A percentile compares a stretch with the other conserved stretches of the same genome.
phyloP scores from a whole-genome alignment of 37 sponge, comb jelly and placozoan species.

The Haliclona indistincta region DNA sequence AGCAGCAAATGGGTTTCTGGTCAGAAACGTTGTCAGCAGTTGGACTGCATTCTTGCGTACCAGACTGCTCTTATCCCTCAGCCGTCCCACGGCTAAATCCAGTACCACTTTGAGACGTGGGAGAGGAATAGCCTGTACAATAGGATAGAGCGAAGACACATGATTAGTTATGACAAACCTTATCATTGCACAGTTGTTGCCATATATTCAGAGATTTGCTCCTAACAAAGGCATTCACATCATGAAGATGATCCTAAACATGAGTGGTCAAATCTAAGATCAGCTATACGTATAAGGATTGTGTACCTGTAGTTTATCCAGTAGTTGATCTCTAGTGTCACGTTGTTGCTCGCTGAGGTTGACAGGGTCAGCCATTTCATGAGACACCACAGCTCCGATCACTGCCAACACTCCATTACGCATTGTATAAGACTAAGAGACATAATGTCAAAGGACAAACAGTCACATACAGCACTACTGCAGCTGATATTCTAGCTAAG shows the following conservation, averaged over 20 bases:
- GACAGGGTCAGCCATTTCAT: constrained; percentile 17
- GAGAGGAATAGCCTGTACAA: constrained; percentile 73
- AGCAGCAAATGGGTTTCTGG: constrained; percentile 81
- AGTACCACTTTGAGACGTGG: constrained; percentile 54
- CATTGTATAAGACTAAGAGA: constrained; percentile 70
- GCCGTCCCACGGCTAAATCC: constrained; percentile 52
- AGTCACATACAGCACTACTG: not conserved
- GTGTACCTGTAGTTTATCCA: constrained; percentile 62
- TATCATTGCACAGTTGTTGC: constrained; percentile 45
- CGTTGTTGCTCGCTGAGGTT: constrained; percentile 11
- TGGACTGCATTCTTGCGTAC: constrained; percentile 83
- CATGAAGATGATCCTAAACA: constrained; percentile 82
- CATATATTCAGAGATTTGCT: constrained; percentile 83
- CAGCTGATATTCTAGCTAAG: not conserved
- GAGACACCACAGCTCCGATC: constrained; percentile 63
- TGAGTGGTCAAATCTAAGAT: not conserved
- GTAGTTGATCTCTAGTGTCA: constrained; percentile 61
- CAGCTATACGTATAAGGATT: not conserved
- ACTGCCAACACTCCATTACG: constrained; percentile 84
- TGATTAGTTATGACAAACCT: constrained; percentile 33
- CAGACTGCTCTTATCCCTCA: constrained; percentile 83
- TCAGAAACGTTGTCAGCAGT: constrained; percentile 62
- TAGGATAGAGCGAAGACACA: not conserved
- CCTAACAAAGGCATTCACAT: constrained; percentile 95
- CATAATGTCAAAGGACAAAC: not conserved